Evolutionary conservation across 1,140 invertebrate species (phyloP).

Genomic region (Zaprionus kolodkinae): DNA sequence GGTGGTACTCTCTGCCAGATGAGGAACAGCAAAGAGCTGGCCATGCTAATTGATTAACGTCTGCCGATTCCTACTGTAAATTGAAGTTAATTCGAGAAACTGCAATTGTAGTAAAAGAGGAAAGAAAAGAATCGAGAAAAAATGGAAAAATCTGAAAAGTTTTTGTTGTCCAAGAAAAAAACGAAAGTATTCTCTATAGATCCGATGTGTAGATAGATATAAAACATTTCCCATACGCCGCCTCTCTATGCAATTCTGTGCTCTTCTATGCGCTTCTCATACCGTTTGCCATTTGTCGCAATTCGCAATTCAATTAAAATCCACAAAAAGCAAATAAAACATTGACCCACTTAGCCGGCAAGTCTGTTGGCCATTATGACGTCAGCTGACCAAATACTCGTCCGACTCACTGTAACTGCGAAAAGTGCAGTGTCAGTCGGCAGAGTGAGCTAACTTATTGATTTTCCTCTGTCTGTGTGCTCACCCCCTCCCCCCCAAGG

Average conservation of each 20-base stretch:
- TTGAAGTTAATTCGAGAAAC: conserved; percentile 75
- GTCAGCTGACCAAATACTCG: conserved; percentile 45
- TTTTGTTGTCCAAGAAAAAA: conserved; percentile 11
- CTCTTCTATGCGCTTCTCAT: conserved; percentile 4
- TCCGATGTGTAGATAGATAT: conserved; percentile 15
- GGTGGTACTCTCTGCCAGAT: too few species aligned
- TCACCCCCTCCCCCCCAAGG: conserved; percentile 20
- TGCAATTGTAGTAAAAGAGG: conserved; percentile 46
- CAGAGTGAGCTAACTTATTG: conserved; percentile 54
- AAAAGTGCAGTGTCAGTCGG: conserved; percentile 60
- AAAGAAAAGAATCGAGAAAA: not conserved
- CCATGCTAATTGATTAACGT: conserved; percentile 69
- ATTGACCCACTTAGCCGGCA: conserved; percentile 68
- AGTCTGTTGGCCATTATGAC: conserved; percentile 66
- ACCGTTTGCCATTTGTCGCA: conserved; percentile 2
- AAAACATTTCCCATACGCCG: too few species aligned
- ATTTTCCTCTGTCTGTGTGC: conserved; percentile 46
- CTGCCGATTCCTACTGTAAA: conserved; percentile 49
- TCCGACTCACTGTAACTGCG: conserved; percentile 17
- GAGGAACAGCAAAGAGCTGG: not conserved
- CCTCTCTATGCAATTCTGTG: conserved; percentile 10
- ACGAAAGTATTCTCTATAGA: conserved; percentile 45
- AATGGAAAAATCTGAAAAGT: not conserved
- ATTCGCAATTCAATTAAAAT: conserved; percentile 66
- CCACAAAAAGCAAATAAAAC: conserved; percentile 56